Evolutionary conservation across 2,888 invertebrate species (phyloP).

Genomic region (Falcaria lacertinaria): DNA sequence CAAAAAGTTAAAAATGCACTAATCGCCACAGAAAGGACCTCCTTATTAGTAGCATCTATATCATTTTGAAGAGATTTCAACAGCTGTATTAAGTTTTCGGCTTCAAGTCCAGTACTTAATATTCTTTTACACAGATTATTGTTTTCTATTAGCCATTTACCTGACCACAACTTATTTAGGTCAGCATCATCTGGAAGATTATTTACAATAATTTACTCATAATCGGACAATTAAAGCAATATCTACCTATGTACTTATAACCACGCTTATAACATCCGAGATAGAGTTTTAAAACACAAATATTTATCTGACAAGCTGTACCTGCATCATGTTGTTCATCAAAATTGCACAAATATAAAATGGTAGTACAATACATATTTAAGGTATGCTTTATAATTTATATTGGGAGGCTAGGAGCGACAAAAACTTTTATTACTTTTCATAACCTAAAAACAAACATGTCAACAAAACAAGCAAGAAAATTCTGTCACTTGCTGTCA

Average conservation of each 20-base stretch:
- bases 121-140: slow-evolving; percentile 43
- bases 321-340: slow-evolving; percentile 48
- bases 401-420: no score
- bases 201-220: background rate
- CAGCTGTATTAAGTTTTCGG: slow-evolving; percentile 31
- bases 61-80: slow-evolving; percentile 37
- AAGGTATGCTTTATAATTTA: no score
- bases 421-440: no score
- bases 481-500: no score
- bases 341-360: slow-evolving; percentile 57
- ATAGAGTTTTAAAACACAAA: no score
- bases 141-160: slow-evolving; percentile 48
- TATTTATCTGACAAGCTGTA: no score
- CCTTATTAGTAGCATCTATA: slow-evolving; percentile 29
- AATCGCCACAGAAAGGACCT: slow-evolving; percentile 80
- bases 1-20: slow-evolving; percentile 85
- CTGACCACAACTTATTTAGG: slow-evolving; percentile 50
- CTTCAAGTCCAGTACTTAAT: slow-evolving; percentile 42
- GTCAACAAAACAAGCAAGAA: no score
- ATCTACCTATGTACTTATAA: no score
- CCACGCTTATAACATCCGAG: no score
- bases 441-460: no score
- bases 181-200: slow-evolving; percentile 43
- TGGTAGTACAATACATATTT: slow-evolving; percentile 23
- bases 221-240: no score